These are phyloP conservation scores for Adineta ricciae DNA, from an alignment of 2,888 invertebrate species.

Conservation along the genomic window DNA sequence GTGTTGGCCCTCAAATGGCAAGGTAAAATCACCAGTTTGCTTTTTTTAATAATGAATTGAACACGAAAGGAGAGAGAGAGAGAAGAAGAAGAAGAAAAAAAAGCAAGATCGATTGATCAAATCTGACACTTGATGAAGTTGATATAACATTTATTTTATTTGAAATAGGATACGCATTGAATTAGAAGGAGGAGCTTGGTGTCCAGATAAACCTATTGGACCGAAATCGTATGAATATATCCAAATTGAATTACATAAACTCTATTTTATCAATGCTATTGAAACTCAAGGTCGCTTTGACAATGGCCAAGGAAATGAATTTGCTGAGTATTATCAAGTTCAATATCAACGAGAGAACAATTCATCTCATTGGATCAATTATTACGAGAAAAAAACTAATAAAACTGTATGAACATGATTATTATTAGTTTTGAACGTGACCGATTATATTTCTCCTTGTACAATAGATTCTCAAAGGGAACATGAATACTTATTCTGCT, in stretches of 20 bases:
- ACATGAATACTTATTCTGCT: slow-evolving; percentile 74
- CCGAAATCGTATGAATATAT: slow-evolving; percentile 62
- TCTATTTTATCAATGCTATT: slow-evolving; percentile 70
- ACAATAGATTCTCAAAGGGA: slow-evolving; percentile 66
- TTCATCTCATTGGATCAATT: not conserved
- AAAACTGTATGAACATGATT: slow-evolving; percentile 22
- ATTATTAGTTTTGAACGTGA: slow-evolving; percentile 35
- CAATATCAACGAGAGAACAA: slow-evolving; percentile 57
- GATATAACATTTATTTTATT: slow-evolving; percentile 26
- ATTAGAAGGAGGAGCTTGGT: slow-evolving; percentile 79
- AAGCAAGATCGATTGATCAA: too few relatives aligned
- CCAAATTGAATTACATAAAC: slow-evolving; percentile 66
- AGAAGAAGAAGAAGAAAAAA: too few relatives aligned
- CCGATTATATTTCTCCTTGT: slow-evolving; percentile 41
- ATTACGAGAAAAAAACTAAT: not conserved
- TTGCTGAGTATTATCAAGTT: slow-evolving; percentile 69
- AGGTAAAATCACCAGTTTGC: slow-evolving; percentile 57
- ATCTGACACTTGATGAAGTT: not conserved
- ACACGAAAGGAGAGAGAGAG: too few relatives aligned
- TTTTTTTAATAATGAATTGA: too few relatives aligned
- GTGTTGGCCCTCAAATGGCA: slow-evolving; percentile 73
- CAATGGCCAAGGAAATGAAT: slow-evolving; percentile 77
- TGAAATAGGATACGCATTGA: slow-evolving; percentile 67
- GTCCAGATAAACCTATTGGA: slow-evolving; percentile 70
- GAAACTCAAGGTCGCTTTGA: slow-evolving; percentile 86